Conservation (phyloP, 2,888 invertebrate species). For the Calameuta filiformis region DNA sequence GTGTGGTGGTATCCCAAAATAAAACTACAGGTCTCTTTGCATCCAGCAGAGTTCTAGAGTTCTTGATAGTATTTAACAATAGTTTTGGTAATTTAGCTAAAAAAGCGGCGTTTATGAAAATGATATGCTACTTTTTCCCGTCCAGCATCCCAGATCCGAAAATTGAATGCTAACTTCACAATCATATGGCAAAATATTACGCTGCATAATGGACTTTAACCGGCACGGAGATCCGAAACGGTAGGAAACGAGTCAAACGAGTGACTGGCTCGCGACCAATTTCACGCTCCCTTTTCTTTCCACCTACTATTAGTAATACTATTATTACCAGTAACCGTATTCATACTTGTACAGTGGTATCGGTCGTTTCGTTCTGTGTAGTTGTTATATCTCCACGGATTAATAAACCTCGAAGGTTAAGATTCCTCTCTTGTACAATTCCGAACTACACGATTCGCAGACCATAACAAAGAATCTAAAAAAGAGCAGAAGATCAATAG, state of each 20-base stretch:
- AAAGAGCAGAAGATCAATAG: not conserved
- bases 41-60: too few species aligned
- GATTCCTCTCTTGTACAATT: not conserved
- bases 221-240: slow-evolving; percentile 22
- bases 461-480: not conserved
- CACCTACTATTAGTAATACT: slow-evolving; percentile 7
- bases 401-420: not conserved
- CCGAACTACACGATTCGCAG: not conserved
- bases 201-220: slow-evolving; percentile 12
- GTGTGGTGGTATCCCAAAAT: too few species aligned
- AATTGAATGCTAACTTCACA: too few species aligned
- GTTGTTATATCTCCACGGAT: not conserved
- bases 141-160: too few species aligned
- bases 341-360: not conserved
- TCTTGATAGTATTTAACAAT: too few species aligned
- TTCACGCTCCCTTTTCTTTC: slow-evolving; percentile 41
- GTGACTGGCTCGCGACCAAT: slow-evolving; percentile 44
- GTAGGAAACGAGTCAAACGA: slow-evolving; percentile 17
- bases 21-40: too few species aligned
- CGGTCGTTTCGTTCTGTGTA: not conserved
- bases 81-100: too few species aligned
- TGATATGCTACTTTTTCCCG: too few species aligned
- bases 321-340: not conserved
- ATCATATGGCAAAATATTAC: not conserved
- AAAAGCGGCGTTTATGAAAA: too few species aligned